Percentiles rank a stretch among this genome's conserved stretches.
These are phyloP conservation scores for Natrix natrix DNA, from an alignment of 2,797 vertebrate species.

Conservation along the genomic window DNA sequence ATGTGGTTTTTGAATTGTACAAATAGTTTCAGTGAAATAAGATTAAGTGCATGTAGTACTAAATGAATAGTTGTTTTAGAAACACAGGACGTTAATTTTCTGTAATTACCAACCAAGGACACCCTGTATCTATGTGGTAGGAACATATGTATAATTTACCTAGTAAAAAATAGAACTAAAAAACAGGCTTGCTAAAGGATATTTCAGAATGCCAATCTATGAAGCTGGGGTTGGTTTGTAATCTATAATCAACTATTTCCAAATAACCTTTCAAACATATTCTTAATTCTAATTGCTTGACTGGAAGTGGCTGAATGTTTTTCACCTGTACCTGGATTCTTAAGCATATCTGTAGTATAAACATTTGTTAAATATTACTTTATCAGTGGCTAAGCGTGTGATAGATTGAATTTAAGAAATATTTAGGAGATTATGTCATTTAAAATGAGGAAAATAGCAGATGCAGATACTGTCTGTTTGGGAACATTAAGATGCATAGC, in stretches of 20 bases:
- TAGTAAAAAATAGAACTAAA: background rate
- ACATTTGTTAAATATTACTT: background rate
- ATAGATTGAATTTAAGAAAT: background rate
- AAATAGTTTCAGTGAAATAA: background rate
- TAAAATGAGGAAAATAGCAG: background rate
- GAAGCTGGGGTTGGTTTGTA: background rate
- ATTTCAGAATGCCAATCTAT: background rate
- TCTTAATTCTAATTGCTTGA: background rate
- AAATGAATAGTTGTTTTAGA: conserved; percentile 5
- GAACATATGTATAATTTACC: background rate
- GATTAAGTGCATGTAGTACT: background rate
- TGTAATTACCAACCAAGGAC: background rate
- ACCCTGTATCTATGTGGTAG: background rate
- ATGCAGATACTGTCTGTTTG: background rate
- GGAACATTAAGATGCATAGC: background rate
- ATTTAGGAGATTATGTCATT: background rate
- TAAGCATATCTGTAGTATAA: background rate
- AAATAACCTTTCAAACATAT: background rate
- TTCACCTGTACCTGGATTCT: background rate
- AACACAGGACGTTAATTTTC: background rate
- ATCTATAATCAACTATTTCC: background rate
- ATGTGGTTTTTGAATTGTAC: background rate
- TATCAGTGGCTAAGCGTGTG: background rate
- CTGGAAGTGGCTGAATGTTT: background rate
- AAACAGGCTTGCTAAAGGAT: background rate